These are phyloP conservation scores for Nesometra sesokonis DNA, from an alignment of 35 echinoderm and acorn worm genomes.

Conservation along the genomic window DNA sequence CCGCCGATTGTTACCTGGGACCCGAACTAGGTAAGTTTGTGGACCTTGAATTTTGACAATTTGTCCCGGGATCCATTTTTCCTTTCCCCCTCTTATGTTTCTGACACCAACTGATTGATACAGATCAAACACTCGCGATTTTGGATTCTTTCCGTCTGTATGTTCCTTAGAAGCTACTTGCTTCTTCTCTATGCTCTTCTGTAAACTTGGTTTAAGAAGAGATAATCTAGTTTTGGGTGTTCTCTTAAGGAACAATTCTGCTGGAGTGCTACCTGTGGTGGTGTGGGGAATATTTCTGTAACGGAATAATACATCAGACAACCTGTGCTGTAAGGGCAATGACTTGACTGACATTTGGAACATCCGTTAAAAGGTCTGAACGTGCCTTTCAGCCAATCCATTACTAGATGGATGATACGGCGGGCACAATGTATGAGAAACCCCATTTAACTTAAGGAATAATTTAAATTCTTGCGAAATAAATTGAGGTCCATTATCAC, in stretches of 20 bases:
- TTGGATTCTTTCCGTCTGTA: neutral
- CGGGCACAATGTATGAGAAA: slow-evolving; percentile 10
- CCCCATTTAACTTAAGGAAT: neutral
- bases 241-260: no score
- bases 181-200: no score
- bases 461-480: no score
- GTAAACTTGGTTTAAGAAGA: slow-evolving; percentile 8
- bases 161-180: no score
- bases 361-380: slow-evolving; percentile 13
- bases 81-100: no score
- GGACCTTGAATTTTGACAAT: slow-evolving; percentile 11
- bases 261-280: slow-evolving; percentile 7
- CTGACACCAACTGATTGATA: slow-evolving; percentile 17
- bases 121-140: slow-evolving; percentile 3
- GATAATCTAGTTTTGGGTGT: slow-evolving; percentile 10
- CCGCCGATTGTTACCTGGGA: slow-evolving; percentile 16
- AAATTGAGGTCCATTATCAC: slow-evolving; percentile 12
- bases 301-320: neutral
- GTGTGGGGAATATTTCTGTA: no score
- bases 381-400: no score
- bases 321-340: neutral
- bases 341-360: neutral
- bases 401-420: slow-evolving; percentile 28
- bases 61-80: slow-evolving; percentile 8
- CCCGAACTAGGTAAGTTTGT: slow-evolving; percentile 11